Evolutionary conservation across 2,113 vertebrate genomes (phyloP).

Genomic region (Marmota flaviventris): DNA sequence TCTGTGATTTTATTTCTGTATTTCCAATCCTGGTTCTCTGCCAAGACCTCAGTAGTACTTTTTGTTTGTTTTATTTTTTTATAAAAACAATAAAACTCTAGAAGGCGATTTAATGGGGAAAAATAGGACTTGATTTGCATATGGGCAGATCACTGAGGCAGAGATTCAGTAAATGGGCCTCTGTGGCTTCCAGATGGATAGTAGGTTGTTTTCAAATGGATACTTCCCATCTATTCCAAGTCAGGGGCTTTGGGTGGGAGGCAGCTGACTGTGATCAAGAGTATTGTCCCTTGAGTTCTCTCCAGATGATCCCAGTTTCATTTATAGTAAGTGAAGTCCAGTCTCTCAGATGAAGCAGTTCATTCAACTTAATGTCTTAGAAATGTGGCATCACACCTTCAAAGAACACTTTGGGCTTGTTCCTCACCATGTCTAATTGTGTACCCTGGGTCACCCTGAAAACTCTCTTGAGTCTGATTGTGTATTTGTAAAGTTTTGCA

Average conservation of each 20-base stretch:
- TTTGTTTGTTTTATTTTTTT: background rate
- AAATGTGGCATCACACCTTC: background rate
- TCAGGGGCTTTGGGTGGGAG: background rate
- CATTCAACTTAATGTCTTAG: background rate
- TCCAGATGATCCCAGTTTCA: background rate
- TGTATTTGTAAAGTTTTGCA: background rate
- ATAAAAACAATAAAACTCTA: background rate
- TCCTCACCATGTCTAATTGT: background rate
- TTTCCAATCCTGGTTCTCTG: background rate
- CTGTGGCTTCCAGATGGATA: background rate
- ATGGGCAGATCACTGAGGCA: too few species aligned
- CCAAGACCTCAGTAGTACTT: background rate
- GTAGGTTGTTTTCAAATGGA: background rate
- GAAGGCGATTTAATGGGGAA: background rate
- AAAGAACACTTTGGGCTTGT: background rate
- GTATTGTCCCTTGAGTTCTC: background rate
- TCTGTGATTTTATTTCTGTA: background rate
- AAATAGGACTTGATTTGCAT: background rate
- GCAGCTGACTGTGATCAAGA: rapidly evolving
- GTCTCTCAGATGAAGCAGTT: background rate
- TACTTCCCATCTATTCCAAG: background rate
- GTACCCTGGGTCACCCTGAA: background rate
- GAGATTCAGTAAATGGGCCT: background rate
- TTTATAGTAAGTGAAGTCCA: background rate
- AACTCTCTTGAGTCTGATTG: background rate